These are phyloP conservation scores for Cottus gobio DNA, from an alignment of 2,113 vertebrate species.

Conservation along the genomic window DNA sequence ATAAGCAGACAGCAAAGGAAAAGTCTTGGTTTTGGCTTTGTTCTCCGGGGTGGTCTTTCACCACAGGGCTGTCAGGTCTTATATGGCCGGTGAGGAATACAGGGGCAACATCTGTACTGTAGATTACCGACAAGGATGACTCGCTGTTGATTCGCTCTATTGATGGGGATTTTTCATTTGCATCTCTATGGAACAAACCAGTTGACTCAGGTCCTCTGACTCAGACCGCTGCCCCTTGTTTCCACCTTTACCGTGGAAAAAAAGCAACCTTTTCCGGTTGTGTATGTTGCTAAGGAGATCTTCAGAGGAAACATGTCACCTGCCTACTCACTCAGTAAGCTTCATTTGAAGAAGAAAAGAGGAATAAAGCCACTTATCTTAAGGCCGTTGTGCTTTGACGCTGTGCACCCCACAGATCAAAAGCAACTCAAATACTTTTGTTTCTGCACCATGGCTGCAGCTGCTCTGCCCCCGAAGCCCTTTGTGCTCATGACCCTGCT, in stretches of 20 bases:
- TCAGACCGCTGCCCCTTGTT: constrained; percentile 23
- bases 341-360: constrained; percentile 38
- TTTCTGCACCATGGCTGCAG: constrained; percentile 44
- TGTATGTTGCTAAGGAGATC: constrained; percentile 31
- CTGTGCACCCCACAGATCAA: constrained; percentile 8
- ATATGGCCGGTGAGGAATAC: neutral
- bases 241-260: neutral
- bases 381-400: constrained; percentile 34
- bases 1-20: neutral
- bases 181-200: constrained; percentile 44
- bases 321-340: constrained; percentile 24
- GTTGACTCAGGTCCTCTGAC: constrained; percentile 54
- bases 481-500: constrained; percentile 68
- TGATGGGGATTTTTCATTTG: constrained; percentile 54
- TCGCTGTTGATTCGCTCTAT: constrained; percentile 54
- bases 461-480: constrained; percentile 50
- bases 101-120: constrained; percentile 27
- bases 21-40: constrained; percentile 7
- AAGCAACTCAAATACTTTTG: constrained; percentile 53
- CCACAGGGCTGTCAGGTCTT: constrained; percentile 17
- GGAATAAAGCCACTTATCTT: constrained; percentile 38
- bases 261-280: neutral
- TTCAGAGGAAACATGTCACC: constrained; percentile 22
- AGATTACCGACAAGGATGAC: constrained; percentile 53
- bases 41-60: constrained; percentile 41